phyloP scores from a whole-genome alignment of 2,797 vertebrate species.

The Notoglanidium macrostoma region DNA sequence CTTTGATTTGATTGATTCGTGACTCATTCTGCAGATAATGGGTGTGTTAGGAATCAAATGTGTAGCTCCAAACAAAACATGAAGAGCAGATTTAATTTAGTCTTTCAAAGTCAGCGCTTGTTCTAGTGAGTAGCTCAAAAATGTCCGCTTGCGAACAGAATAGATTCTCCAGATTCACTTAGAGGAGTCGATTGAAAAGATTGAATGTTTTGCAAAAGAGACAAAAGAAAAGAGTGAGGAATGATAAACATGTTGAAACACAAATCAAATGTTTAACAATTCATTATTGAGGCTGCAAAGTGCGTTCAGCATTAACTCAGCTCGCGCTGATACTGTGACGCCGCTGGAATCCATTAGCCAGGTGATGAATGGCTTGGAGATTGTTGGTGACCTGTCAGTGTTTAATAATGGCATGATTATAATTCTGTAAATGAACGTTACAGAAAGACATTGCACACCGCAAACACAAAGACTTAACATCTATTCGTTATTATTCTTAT shows the following conservation, averaged over 20 bases:
- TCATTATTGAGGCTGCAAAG: not conserved
- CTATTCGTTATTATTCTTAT: not conserved
- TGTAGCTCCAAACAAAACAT: not conserved
- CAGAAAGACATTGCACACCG: not conserved
- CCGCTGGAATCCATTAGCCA: slow-evolving; percentile 22
- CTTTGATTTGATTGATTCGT: not conserved
- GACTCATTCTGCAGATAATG: not conserved
- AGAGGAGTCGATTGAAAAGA: not conserved
- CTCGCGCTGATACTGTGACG: not conserved
- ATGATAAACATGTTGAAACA: not conserved
- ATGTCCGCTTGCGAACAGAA: not conserved
- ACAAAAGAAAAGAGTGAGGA: not conserved
- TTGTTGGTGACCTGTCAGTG: slow-evolving; percentile 14
- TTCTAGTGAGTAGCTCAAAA: not conserved
- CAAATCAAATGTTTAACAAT: not conserved
- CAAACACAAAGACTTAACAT: not conserved
- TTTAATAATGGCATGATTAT: not conserved
- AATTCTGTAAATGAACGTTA: not conserved
- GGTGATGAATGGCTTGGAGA: slow-evolving; percentile 26
- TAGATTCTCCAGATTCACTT: not conserved
- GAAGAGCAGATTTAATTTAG: not conserved
- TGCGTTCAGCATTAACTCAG: not conserved
- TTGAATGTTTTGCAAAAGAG: not conserved
- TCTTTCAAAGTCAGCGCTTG: not conserved
- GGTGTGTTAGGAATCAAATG: not conserved